Conservation (phyloP, 2,888 invertebrate genomes). For the Tetanocera ferruginea region DNA sequence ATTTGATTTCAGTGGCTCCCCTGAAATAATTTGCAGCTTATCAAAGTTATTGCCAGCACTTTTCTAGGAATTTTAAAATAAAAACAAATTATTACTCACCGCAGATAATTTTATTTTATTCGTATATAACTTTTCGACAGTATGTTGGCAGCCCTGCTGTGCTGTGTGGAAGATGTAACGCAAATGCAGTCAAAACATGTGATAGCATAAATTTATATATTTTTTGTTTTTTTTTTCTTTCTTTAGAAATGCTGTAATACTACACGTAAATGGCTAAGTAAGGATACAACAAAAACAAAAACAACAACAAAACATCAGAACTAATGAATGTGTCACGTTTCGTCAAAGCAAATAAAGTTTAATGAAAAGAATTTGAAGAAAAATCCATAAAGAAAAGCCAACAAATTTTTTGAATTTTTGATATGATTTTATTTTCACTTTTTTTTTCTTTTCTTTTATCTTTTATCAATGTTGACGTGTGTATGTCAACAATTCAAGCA, state of each 20-base stretch:
- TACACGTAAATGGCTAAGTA: background rate
- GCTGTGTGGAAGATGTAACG: too few relatives aligned
- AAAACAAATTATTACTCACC: too few relatives aligned
- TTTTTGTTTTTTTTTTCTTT: background rate
- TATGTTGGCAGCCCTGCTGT: too few relatives aligned
- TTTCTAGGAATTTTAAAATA: too few relatives aligned
- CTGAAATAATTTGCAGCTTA: too few relatives aligned
- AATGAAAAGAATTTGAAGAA: background rate
- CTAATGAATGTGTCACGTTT: background rate
- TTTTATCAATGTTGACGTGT: background rate
- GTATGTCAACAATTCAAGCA: background rate
- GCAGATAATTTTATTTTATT: too few relatives aligned
- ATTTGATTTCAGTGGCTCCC: too few relatives aligned
- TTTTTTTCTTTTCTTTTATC: background rate
- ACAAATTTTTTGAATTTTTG: background rate
- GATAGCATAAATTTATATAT: constrained; percentile 10
- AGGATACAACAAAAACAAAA: constrained; percentile 3
- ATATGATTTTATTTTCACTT: background rate
- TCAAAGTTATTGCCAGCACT: too few relatives aligned
- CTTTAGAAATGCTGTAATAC: too few relatives aligned
- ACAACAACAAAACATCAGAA: background rate
- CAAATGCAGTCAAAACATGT: background rate
- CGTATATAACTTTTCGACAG: too few relatives aligned
- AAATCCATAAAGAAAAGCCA: background rate
- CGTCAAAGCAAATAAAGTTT: background rate